These are phyloP conservation scores for Aleadryas rufinucha DNA, from an alignment of 2,113 vertebrate species.

Conservation along the genomic window DNA sequence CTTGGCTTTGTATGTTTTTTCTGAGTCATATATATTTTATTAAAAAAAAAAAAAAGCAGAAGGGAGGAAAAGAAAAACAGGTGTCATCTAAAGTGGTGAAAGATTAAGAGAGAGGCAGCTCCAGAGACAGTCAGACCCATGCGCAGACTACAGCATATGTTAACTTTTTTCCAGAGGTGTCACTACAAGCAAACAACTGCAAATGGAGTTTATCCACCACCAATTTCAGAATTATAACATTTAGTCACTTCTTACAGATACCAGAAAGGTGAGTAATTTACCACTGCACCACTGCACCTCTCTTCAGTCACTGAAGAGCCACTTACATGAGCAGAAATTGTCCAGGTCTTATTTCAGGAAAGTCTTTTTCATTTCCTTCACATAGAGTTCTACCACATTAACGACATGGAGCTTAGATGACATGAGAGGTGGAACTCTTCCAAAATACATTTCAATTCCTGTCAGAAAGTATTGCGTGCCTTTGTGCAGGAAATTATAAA, in stretches of 20 bases:
- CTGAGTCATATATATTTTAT: background rate
- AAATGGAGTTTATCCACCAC: background rate
- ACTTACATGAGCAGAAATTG: background rate
- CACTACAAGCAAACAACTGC: background rate
- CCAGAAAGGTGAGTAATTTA: slow-evolving; percentile 12
- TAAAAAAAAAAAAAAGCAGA: background rate
- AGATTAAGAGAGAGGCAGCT: background rate
- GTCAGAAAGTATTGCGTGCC: slow-evolving; percentile 34
- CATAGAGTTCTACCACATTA: background rate
- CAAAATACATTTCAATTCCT: slow-evolving; percentile 42
- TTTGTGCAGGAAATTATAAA: slow-evolving; percentile 50
- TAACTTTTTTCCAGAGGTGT: slow-evolving; percentile 1
- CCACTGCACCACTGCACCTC: background rate
- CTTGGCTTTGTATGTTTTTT: background rate
- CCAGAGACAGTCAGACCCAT: background rate
- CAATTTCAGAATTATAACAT: background rate
- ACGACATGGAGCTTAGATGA: background rate
- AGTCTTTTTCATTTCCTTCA: background rate
- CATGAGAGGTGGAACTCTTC: slow-evolving; percentile 8
- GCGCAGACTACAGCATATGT: background rate
- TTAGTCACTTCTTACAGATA: background rate
- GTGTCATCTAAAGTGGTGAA: background rate
- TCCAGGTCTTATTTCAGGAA: background rate
- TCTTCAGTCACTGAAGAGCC: background rate
- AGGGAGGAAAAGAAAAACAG: background rate